A percentile compares a stretch with the other conserved stretches of the same genome.
phyloP scores from a whole-genome alignment of 2,888 invertebrate genomes.

The Sturmia bella region DNA sequence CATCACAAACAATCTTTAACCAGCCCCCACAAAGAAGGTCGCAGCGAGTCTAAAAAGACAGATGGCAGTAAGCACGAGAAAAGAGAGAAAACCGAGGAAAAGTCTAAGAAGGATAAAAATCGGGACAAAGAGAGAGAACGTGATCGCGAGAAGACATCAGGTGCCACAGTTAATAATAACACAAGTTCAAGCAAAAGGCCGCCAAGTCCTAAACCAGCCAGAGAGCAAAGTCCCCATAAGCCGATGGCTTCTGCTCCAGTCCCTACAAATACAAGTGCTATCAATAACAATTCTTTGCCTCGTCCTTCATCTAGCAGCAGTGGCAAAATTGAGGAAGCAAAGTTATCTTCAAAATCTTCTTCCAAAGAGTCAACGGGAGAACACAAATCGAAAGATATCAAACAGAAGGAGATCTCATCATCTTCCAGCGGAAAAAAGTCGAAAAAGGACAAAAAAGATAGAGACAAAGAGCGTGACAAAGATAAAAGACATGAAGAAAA shows the following conservation, averaged over 20 bases:
- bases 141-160: conserved; percentile 74
- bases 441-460: conserved; percentile 85
- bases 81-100: conserved; percentile 81
- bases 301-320: conserved; percentile 78
- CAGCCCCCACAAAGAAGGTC: conserved; percentile 84
- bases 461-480: conserved; percentile 85
- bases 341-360: conserved; percentile 73
- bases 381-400: conserved; percentile 73
- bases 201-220: conserved; percentile 44
- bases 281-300: conserved; percentile 69
- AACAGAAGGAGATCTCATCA: conserved; percentile 71
- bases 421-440: conserved; percentile 81
- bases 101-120: conserved; percentile 82
- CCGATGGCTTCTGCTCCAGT: conserved; percentile 61
- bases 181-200: conserved; percentile 42
- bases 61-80: conserved; percentile 82
- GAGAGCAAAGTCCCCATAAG: conserved; percentile 70
- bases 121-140: conserved; percentile 84
- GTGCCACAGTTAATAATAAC: conserved; percentile 8
- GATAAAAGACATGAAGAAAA: conserved; percentile 80
- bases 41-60: conserved; percentile 80
- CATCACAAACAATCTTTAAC: conserved; percentile 80
- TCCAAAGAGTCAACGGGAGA: conserved; percentile 54
- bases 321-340: conserved; percentile 70
- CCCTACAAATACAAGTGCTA: not conserved